Base-by-base conservation (phyloP, 2,113 vertebrate species). In the Forbesichthys agassizii region DNA sequence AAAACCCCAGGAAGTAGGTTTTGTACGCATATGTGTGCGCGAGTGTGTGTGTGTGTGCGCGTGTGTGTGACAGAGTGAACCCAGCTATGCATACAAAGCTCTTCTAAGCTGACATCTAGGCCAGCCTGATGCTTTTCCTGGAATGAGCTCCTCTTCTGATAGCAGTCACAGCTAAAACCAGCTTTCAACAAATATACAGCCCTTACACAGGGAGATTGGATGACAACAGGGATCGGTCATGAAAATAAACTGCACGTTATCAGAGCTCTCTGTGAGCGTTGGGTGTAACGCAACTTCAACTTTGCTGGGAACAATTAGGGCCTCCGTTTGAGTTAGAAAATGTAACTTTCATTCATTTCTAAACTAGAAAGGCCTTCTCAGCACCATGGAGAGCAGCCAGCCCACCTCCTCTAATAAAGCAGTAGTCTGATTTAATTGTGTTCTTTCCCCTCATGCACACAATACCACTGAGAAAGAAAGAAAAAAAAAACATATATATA, bases 41-140 rank as follows among this genome's bases (percentile, higher is more conserved):
- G 71, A 53, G 73, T 49, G 56, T 52, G 20, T 64, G 56, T 52
- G 20, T 64, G 11, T 18, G 47, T n/a, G 66, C n/a, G 47, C 7
- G 27, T 47, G 64, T n/a, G 4, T 1, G 68, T 64, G 66, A 74
- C 68, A 66, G 71, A 84, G 79, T 8, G 27, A 85, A 73, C 76
- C 82, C 69, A 81, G 80, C 82, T 87, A 80, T 9, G 74, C 83
- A 88, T 88, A 84, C 84, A 87, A 89, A 89, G 84, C 80, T 86
- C 67, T 75, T 71, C 84, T 85, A 82, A 88, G 85, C 85, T 75
- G 85, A 89, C 86, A 90, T 90, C 82, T 83, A 86, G 88, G 87
- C 83, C 84, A 76, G 81, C 67, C 71, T 72, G 78, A 79, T 78
- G 79, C 79, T 85, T 85, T 90, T 90, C 81, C 67, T 83, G 81